phyloP scores from a whole-genome alignment of 2,888 invertebrate genomes.

The Tinea pellionella region DNA sequence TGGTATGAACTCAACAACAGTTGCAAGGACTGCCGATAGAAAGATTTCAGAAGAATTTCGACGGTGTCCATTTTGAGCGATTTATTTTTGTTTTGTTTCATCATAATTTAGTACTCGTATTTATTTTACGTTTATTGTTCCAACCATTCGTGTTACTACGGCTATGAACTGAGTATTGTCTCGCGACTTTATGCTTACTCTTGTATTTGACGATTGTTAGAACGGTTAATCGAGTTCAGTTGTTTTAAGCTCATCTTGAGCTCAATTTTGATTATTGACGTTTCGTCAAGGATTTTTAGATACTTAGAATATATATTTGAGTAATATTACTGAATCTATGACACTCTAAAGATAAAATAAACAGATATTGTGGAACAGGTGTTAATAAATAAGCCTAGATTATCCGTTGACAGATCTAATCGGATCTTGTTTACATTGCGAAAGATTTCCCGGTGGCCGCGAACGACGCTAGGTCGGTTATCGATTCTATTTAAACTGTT shows the following conservation, averaged over 20 bases:
- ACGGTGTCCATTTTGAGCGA: too few relatives aligned
- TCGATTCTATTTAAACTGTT: conserved; percentile 38
- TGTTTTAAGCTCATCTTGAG: too few relatives aligned
- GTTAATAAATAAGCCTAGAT: conserved; percentile 55
- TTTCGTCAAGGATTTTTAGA: background rate
- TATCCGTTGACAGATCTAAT: conserved; percentile 51
- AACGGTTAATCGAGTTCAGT: background rate
- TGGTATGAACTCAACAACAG: too few relatives aligned
- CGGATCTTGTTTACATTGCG: conserved; percentile 58
- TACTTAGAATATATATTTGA: background rate
- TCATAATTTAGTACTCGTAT: too few relatives aligned
- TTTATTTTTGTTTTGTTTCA: too few relatives aligned
- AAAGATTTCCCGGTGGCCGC: conserved; percentile 33
- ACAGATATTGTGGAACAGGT: conserved; percentile 26
- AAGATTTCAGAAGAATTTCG: too few relatives aligned
- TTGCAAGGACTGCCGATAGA: too few relatives aligned
- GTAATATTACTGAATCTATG: background rate
- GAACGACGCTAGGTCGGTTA: conserved; percentile 18
- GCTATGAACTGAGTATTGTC: background rate
- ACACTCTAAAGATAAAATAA: conserved; percentile 10
- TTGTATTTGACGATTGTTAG: background rate
- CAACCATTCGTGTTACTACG: background rate
- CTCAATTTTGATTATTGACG: background rate
- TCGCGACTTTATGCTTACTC: background rate
- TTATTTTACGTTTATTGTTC: too few relatives aligned